These are phyloP conservation scores for Callithrix jacchus DNA, from an alignment of 2,113 vertebrate genomes.

Conservation along the genomic window DNA sequence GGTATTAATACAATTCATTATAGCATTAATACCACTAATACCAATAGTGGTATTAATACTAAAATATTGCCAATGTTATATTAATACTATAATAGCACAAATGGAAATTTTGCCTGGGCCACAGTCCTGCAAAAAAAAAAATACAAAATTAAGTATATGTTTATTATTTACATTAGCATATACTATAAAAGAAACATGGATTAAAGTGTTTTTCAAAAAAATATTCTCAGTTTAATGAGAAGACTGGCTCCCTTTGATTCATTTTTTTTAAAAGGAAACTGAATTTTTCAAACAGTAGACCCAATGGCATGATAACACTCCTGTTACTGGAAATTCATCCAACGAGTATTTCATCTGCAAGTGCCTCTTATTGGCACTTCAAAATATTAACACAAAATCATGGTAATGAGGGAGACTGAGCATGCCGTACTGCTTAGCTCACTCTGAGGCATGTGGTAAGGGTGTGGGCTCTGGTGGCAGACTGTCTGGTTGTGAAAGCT, in stretches of 20 bases:
- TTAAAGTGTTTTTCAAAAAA: not conserved
- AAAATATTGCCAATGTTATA: too few species aligned
- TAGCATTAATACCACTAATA: too few species aligned
- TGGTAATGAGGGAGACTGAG: not conserved
- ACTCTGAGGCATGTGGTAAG: not conserved
- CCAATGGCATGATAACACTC: not conserved
- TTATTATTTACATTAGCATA: constrained; percentile 44
- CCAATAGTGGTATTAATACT: too few species aligned
- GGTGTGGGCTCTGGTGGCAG: not conserved
- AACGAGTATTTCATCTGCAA: not conserved
- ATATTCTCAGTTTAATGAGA: not conserved
- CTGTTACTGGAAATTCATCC: not conserved
- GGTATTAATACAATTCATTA: not conserved
- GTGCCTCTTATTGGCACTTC: not conserved
- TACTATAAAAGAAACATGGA: not conserved
- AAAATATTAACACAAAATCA: not conserved
- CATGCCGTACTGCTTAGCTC: not conserved
- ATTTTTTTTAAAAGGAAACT: not conserved
- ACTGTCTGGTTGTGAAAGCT: not conserved
- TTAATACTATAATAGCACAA: too few species aligned
- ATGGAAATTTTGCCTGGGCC: constrained; percentile 45
- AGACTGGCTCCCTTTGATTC: not conserved
- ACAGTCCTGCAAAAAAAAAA: constrained; percentile 11
- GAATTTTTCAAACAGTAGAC: constrained; percentile 5
- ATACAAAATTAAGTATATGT: constrained; percentile 24